Base-by-base conservation (phyloP, 2,888 invertebrate species). In the Torymus auratus region DNA sequence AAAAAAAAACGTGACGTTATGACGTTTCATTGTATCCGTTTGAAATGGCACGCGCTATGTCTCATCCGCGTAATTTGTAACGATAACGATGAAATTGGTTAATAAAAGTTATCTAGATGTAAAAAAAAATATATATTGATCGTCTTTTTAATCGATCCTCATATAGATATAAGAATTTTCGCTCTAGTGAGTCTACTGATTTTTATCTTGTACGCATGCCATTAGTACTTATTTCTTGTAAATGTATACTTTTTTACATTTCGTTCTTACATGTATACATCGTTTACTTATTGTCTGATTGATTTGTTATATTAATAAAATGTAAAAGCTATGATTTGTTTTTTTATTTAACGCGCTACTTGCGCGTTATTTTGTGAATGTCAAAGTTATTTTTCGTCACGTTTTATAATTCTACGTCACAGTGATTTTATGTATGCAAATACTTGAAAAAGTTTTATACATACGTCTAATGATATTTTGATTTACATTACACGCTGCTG, bases 81-180 rank as follows among this genome's bases (percentile, higher is more conserved):
- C 88, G 87, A 90, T 90, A 89, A 89, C 87, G 88, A 89, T 88
- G 88, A 89, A 85, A 90, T 91, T 90, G 90, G 89, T 91, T 90
- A 89, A 90, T 90, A 91, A 91, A 91, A 91, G 90, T 90, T 91
- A 90, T 91, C 90, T 91, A 91, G 91, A 91, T 90, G 90, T 90
- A 90, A 82, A 83, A 81, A 76, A 76, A 69, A 65, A 76, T 61
- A 17, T 41, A 41, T 41, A 61, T 64, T 68, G 56, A 62, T 23
- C 10, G 67, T 56, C 58, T 78, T 50, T 65, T 73, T 77, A 69
- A 75, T 72, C 20, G 14, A 53, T 55, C 64, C 60, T 68, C 53
- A 17, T 74, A 13, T 15, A 53, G 14, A 50, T 13, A 12, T 41
- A 41, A 41, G 41, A 41, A 41, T 41, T 41, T 41, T 41, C 41